Conservation (phyloP, 2,888 invertebrate species). For the Azorinus chamasolen region DNA sequence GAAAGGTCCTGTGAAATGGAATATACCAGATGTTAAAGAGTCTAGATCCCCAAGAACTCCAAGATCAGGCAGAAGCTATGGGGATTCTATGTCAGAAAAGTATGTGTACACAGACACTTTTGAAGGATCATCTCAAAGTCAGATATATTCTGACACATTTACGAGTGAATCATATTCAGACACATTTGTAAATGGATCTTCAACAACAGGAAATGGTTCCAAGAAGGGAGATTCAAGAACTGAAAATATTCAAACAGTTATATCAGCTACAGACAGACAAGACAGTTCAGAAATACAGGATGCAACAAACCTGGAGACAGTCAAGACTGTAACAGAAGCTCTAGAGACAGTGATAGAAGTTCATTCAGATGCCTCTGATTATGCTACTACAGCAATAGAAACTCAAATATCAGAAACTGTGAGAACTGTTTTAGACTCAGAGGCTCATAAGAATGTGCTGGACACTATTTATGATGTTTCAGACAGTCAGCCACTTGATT, state of each 20-base stretch:
- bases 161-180: constrained; percentile 49
- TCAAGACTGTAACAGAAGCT: constrained; percentile 31
- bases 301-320: constrained; percentile 41
- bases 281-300: constrained; percentile 7
- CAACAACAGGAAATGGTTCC: constrained; percentile 14
- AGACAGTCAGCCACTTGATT: constrained; percentile 45
- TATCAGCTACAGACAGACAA: constrained; percentile 29
- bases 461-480: constrained; percentile 30
- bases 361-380: constrained; percentile 27
- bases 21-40: constrained; percentile 24
- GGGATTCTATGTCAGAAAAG: constrained; percentile 44
- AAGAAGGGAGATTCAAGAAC: constrained; percentile 6
- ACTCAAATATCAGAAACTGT: constrained; percentile 5
- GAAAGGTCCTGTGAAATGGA: constrained; percentile 43
- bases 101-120: constrained; percentile 42
- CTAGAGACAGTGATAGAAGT: constrained; percentile 50
- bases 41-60: constrained; percentile 8
- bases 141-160: constrained; percentile 57
- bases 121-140: constrained; percentile 39
- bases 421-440: constrained; percentile 8
- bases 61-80: constrained; percentile 8
- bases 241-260: constrained; percentile 31
- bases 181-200: constrained; percentile 43
- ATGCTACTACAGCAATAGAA: constrained; percentile 7
- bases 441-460: constrained; percentile 21